Evolutionary conservation across 37 sponge, comb jelly and placozoan species (phyloP).

Genomic region (Tethya wilhelma): DNA sequence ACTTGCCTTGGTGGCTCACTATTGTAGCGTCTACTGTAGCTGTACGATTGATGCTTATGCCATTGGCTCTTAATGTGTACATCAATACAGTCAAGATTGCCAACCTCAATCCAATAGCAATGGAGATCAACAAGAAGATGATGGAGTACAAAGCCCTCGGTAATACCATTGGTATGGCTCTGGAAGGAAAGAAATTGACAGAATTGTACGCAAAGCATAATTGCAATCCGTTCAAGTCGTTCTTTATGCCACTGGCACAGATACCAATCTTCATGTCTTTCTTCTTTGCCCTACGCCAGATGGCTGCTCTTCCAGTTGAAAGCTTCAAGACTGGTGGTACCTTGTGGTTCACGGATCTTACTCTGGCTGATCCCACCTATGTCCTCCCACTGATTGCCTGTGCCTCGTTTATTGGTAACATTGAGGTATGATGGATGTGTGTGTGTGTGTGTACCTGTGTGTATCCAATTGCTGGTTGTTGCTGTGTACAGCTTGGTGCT

Average conservation of each 20-base stretch:
- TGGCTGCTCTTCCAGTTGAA: constrained; percentile 74
- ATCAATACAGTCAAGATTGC: constrained; percentile 63
- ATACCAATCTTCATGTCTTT: constrained; percentile 83
- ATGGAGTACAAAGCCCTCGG: constrained; percentile 40
- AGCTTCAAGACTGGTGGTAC: constrained; percentile 80
- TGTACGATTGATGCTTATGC: constrained; percentile 58
- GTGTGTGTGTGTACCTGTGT: background rate
- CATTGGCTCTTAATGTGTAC: constrained; percentile 54
- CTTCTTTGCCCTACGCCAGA: constrained; percentile 71
- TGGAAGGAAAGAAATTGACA: constrained; percentile 28
- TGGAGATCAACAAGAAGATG: constrained; percentile 45
- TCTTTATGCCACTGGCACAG: constrained; percentile 64
- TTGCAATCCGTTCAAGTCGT: constrained; percentile 68
- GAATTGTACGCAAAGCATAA: constrained; percentile 61
- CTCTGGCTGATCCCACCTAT: constrained; percentile 83
- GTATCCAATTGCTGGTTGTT: background rate
- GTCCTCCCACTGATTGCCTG: constrained; percentile 69
- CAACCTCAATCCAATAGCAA: constrained; percentile 61
- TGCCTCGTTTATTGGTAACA: constrained; percentile 49
- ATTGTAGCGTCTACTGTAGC: constrained; percentile 59
- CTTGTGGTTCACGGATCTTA: constrained; percentile 84
- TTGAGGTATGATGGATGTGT: constrained; percentile 62
- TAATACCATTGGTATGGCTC: constrained; percentile 27
- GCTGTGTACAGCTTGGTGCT: constrained; percentile 56
- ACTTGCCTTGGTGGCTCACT: constrained; percentile 92